A percentile compares a stretch with the other conserved stretches of the same genome.
Conservation (phyloP, 2,797 vertebrate species). For the Chaetodon trifasciatus region DNA sequence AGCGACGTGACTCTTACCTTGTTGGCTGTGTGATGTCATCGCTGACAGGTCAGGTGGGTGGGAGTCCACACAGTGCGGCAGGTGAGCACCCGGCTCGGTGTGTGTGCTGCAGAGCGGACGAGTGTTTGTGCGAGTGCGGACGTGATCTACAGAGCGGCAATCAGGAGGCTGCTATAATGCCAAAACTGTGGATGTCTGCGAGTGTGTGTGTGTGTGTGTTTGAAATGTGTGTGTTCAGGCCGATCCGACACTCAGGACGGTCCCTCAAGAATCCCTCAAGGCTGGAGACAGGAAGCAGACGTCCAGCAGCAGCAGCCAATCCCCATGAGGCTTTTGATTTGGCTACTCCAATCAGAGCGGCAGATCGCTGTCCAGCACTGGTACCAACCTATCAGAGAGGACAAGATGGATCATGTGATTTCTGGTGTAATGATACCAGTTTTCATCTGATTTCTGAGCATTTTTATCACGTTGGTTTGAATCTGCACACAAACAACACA, state of each 20-base stretch:
- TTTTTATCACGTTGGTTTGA: background rate
- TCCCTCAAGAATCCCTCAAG: constrained; percentile 50
- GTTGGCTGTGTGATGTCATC: constrained; percentile 83
- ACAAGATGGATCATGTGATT: background rate
- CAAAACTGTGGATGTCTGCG: constrained; percentile 27
- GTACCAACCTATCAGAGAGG: constrained; percentile 63
- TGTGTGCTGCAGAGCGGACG: constrained; percentile 15
- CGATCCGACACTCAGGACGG: constrained; percentile 44
- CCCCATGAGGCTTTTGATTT: constrained; percentile 70
- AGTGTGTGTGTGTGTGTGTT: constrained; percentile 9
- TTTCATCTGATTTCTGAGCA: too few species aligned
- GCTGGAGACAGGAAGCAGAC: constrained; percentile 72
- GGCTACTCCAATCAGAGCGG: constrained; percentile 61
- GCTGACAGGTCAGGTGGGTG: constrained; percentile 37
- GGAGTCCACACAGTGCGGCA: constrained; percentile 10
- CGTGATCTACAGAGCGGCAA: constrained; percentile 32
- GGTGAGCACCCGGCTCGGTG: background rate
- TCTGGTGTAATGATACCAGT: background rate
- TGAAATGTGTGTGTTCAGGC: constrained; percentile 16
- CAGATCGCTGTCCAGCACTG: constrained; percentile 32
- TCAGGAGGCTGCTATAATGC: constrained; percentile 30
- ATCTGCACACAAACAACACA: background rate
- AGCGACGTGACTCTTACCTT: constrained; percentile 71
- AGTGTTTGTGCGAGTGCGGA: constrained; percentile 18
- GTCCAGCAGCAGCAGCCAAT: constrained; percentile 69